Evolutionary conservation across 1,140 invertebrate genomes (phyloP), one percentile per base, ranked within the genome.

Genomic region (Cyclargus thomasi): DNA sequence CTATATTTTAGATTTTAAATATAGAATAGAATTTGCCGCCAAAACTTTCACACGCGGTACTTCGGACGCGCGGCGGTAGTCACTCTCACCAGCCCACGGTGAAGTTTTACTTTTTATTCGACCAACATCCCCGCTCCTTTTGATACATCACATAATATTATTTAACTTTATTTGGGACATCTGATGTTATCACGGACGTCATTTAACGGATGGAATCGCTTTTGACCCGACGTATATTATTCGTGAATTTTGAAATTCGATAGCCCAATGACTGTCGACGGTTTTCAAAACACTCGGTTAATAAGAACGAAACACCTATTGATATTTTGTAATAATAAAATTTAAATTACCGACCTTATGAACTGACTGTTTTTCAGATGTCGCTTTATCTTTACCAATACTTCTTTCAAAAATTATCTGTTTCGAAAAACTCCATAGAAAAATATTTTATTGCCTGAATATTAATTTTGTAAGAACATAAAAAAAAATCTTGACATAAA

Each of bases 31-130:
- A 67, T 68, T 76, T 83, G 74, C 70, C 81, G 80, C 76, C 72
- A 76, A 80, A 77, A 86, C 84, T 88, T 86, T 88, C 83, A 77
- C 79, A 73, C 77, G 74, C 79, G 76, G 72, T 65, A 55, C 62
- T 62, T 22, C 67, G 71, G 72, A 75, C 79, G 82, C 81, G 75
- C 77, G 76, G 75, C 68, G 69, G 72, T 70, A 75, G 80, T 87
- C 83, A 89, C 86, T 89, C 86, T 89, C 86, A 83, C 86, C 82
- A 71, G 74, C 75, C 72, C 73, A 70, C 68, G 67, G 68, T 67
- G 71, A 63, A 36, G 70, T 69, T 79, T 81, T 86, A 86, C 80
- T 82, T 88, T 87, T 87, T 89, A 85, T 85, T 88, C 80, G 80
- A 86, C 79, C 72, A 65, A 70, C 75, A 82, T 87, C 84, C 86